Base-by-base conservation (phyloP, 2,113 vertebrate species). In the Cromileptes altivelis region DNA sequence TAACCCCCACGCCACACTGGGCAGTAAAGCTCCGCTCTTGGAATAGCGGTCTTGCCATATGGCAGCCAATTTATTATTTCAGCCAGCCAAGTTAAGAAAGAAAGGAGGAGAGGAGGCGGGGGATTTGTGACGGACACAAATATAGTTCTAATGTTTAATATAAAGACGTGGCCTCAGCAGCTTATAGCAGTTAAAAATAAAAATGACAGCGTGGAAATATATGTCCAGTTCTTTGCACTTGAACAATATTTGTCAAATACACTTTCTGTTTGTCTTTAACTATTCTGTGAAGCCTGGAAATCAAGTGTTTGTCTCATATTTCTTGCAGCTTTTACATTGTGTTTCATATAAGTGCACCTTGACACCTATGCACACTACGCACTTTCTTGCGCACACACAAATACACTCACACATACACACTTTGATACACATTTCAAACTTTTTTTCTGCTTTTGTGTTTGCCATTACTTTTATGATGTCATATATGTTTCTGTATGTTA, bases 21-120 rank as follows among this genome's bases (percentile, higher is more conserved):
- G 21, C 88, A 81, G 72, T 60, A 81, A 89, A 85, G 78, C 84
- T 91, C 69, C 74, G 56, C 74, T 83, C 87, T 55, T 81, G 52
- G 79, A 90, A 85, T 73, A 89, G 88, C 81, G 75, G 63, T 55
- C 56, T 19, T 19, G 64, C 93, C 95, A 95, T 94, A 94, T 95
- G 95, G 88, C 89, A 74, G 90, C 91, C 89, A 93, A 89, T 93
- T 94, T 89, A 92, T 40, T 73, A 60, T 90, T 91, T 92, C 88
- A 91, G 30, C 82, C 77, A 49, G 64, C 68, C 70, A 73, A 73
- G 86, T 87, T 78, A 61, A 75, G 27, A 70, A 78, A 70, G 25
- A 64, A 78, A 81, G 49, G 23, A 60, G 42, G 42, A 14, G 18
- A 60, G 14, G 13, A 12, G 25, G 42, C 13, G 55, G 21, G 63